Evolutionary conservation across 2,888 invertebrate species (phyloP).

Genomic region (Molanna angustata): DNA sequence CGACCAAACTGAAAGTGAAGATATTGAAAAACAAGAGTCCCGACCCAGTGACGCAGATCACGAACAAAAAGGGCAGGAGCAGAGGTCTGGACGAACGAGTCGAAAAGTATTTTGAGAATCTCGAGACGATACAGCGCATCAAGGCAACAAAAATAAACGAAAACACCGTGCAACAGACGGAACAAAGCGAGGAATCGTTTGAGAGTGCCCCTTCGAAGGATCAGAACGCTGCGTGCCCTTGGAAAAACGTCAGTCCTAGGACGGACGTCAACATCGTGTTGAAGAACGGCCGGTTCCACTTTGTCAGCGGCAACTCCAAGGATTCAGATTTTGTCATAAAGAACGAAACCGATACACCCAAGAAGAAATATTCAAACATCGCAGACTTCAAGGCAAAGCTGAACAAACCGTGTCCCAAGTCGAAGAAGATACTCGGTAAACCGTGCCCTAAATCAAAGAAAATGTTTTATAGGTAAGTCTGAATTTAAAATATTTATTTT

Average conservation of each 20-base stretch:
- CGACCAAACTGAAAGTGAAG: neutral
- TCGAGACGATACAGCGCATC: neutral
- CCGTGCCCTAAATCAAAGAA: neutral
- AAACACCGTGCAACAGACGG: neutral
- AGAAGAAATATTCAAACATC: neutral
- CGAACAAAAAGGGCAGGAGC: neutral
- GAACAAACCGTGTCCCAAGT: neutral
- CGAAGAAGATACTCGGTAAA: no score
- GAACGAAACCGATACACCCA: neutral
- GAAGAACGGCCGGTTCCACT: neutral
- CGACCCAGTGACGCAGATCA: neutral
- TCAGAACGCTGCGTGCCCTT: neutral
- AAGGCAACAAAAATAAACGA: neutral
- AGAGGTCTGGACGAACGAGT: neutral
- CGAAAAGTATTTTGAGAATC: neutral
- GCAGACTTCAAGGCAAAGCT: no score
- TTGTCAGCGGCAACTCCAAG: neutral
- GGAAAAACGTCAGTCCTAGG: neutral
- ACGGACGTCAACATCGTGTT: neutral
- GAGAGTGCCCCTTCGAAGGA: neutral
- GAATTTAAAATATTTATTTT: no score
- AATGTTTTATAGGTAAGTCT: neutral
- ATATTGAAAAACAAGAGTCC: neutral
- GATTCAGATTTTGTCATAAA: neutral
- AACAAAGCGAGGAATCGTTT: neutral